Conservation (phyloP, 2,888 invertebrate genomes). For the Campopleginae sp. region DNA sequence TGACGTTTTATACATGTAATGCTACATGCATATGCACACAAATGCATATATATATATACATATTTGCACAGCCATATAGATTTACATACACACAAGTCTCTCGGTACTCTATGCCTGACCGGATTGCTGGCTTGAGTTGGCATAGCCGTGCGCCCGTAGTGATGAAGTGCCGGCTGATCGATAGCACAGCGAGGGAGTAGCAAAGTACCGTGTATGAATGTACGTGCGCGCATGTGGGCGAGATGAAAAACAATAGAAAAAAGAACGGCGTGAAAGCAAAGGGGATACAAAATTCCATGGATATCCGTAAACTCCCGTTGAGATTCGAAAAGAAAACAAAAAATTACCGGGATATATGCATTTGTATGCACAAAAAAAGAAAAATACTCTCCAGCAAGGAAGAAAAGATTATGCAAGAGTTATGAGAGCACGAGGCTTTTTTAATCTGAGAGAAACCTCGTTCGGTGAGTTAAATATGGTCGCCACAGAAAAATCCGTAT, state of each 20-base stretch:
- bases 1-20: slow-evolving; percentile 27
- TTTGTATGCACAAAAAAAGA: slow-evolving; percentile 9
- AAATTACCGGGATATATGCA: slow-evolving; percentile 8
- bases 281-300: slow-evolving; percentile 32
- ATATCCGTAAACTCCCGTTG: slow-evolving; percentile 39
- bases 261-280: slow-evolving; percentile 40
- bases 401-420: slow-evolving; percentile 21
- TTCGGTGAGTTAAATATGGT: not conserved
- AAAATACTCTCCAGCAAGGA: not conserved
- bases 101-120: slow-evolving; percentile 38
- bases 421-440: slow-evolving; percentile 8
- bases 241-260: slow-evolving; percentile 60
- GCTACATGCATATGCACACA: not conserved
- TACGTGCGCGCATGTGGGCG: slow-evolving; percentile 22
- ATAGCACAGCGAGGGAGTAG: slow-evolving; percentile 69
- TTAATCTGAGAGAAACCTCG: slow-evolving; percentile 4
- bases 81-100: slow-evolving; percentile 9
- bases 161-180: slow-evolving; percentile 76
- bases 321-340: slow-evolving; percentile 38
- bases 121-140: slow-evolving; percentile 58
- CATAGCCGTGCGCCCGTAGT: slow-evolving; percentile 69
- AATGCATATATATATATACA: not conserved
- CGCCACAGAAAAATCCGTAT: not conserved
- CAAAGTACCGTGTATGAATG: slow-evolving; percentile 40
- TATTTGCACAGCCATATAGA: slow-evolving; percentile 3